Base-by-base conservation (phyloP, 2,113 vertebrate species). In the Xiphophorus maculatus region DNA sequence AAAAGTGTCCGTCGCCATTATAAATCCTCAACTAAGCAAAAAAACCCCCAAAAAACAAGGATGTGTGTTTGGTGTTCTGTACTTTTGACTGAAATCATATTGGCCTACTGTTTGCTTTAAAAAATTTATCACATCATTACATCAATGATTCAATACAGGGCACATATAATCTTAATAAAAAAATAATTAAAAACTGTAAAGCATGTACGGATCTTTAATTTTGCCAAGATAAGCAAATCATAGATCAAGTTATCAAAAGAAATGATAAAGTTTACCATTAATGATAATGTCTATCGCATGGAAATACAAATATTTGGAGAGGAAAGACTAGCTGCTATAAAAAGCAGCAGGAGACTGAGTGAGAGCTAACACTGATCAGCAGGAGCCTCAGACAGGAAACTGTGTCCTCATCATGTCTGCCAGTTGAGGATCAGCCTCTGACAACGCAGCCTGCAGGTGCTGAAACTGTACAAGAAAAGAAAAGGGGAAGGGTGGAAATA, bases 381-480 rank as follows among this genome's bases (percentile, higher is more conserved):
- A 51, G 42, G 5, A 19, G 22, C 58, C 77, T 92, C 85, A 93
- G 81, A 85, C 92, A 69, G 95, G 95, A 90, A 96, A 95, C 77
- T 85, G 84, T 82, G 94, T 94, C 71, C 93, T 93, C 79, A 98
- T 84, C 66, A 87, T 79, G 58, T 93, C 94, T 87, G 96, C 96
- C 87, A 97, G 87, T 3, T 89, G 82, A 66, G 94, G 94, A 88
- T 98, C 95, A 82, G 94, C 90, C 80, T 97, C 95, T 54, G 85
- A 93, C 75, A 99, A 85, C 29, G 95, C 83, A 80, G 87, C 87
- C 44, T 96, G 87, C 73, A 99, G 95, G 87, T 93, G 95, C 87
- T 96, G 88, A 81, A 98, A 95, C 98, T 99, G 76, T n/a, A 89
- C 40, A 65, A 75, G 79, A 74, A 71, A 66, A 77, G 44, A 51